Percentiles rank a stretch among this genome's conserved stretches.
Conservation (phyloP, 2,888 invertebrate genomes). For the Lottia gigantea region DNA sequence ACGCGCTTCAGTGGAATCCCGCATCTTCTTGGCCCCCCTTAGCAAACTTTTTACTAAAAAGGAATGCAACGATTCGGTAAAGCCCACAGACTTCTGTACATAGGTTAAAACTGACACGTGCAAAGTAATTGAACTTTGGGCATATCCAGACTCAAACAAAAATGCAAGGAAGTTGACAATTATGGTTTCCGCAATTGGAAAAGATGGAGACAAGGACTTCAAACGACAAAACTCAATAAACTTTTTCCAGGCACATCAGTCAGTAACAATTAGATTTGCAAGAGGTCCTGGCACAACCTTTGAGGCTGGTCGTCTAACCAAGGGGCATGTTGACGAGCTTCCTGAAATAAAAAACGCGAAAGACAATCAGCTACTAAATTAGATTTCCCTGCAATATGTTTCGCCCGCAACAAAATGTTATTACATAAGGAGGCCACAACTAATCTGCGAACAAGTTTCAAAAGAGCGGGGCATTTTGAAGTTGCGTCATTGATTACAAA, state of each 20-base stretch:
- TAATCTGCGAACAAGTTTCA: not conserved
- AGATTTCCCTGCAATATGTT: slow-evolving; percentile 2
- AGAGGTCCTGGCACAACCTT: not conserved
- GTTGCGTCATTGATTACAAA: too few species aligned
- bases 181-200: not conserved
- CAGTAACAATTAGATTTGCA: not conserved
- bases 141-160: too few species aligned
- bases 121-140: not conserved
- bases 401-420: not conserved
- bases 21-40: not conserved
- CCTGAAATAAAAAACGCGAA: not conserved
- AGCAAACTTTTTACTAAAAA: not conserved
- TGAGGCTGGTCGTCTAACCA: not conserved
- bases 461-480: not conserved
- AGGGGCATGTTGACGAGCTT: not conserved
- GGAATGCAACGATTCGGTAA: not conserved
- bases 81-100: not conserved
- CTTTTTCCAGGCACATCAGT: not conserved
- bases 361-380: slow-evolving; percentile 3
- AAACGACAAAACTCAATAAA: not conserved
- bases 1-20: not conserved
- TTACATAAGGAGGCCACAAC: not conserved
- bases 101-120: not conserved
- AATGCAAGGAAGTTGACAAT: not conserved
- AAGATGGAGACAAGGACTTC: not conserved